phyloP scores from a whole-genome alignment of 2,797 vertebrate genomes.

The Bovichtus diacanthus region DNA sequence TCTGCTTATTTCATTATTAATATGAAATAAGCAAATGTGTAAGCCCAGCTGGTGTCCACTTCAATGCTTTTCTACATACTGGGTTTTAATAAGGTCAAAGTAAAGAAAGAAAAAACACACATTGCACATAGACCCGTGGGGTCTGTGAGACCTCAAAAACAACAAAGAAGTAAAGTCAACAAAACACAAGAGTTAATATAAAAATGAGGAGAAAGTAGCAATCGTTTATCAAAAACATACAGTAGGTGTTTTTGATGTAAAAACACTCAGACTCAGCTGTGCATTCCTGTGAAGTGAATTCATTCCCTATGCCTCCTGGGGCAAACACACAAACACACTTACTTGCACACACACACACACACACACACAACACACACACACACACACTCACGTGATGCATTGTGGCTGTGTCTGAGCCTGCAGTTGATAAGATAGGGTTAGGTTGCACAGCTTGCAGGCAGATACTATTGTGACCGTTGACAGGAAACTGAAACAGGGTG shows the following conservation, averaged over 20 bases:
- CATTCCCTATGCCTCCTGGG: constrained; percentile 76
- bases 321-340: constrained; percentile 33
- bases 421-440: constrained; percentile 80
- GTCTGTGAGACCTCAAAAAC: background rate
- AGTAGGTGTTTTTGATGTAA: constrained; percentile 66
- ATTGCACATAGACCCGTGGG: background rate
- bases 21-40: no score
- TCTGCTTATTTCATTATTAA: background rate
- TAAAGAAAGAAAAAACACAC: background rate
- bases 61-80: background rate
- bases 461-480: constrained; percentile 74
- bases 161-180: background rate
- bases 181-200: background rate
- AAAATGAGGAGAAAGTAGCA: constrained; percentile 11
- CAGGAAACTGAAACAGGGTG: constrained; percentile 68
- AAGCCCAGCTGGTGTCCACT: background rate
- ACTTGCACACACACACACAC: constrained; percentile 19
- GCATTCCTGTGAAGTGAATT: constrained; percentile 85
- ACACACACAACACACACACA: constrained; percentile 9
- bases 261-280: constrained; percentile 78
- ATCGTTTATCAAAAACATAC: constrained; percentile 50
- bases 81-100: background rate
- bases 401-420: constrained; percentile 71
- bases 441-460: constrained; percentile 76
- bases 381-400: constrained; percentile 34